Percentiles rank a stretch among this genome's conserved stretches.
Conservation (phyloP, 2,888 invertebrate genomes). For the Mylabris sibirica region DNA sequence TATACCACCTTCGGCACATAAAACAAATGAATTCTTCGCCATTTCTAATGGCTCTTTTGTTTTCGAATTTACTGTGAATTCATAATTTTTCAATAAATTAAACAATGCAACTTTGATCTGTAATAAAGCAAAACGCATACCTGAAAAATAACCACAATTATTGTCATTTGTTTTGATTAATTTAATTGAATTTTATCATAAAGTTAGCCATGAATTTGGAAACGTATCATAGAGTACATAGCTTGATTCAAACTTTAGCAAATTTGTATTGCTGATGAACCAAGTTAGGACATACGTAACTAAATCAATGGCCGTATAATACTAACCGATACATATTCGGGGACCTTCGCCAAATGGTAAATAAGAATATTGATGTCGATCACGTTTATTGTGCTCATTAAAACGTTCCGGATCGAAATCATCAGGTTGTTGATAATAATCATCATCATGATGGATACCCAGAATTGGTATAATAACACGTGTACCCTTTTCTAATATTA, state of each 20-base stretch:
- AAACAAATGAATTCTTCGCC: constrained; percentile 19
- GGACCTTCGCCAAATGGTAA: constrained; percentile 68
- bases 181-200: no score
- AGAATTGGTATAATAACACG: constrained; percentile 44
- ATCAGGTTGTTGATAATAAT: constrained; percentile 63
- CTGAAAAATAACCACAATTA: constrained; percentile 3
- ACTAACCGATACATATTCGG: constrained; percentile 62
- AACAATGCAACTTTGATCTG: not conserved
- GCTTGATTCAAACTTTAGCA: no score
- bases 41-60: constrained; percentile 34
- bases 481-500: constrained; percentile 25
- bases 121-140: not conserved
- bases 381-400: constrained; percentile 62
- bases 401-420: constrained; percentile 69
- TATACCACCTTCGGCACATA: constrained; percentile 39
- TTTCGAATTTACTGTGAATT: constrained; percentile 42
- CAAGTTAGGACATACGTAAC: no score
- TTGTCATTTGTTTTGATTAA: constrained; percentile 27
- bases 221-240: no score
- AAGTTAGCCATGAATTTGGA: no score
- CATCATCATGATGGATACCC: constrained; percentile 38
- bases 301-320: no score
- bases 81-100: constrained; percentile 42
- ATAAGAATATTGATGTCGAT: constrained; percentile 64
- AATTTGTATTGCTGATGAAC: no score